Evolutionary conservation across 1,140 invertebrate species (phyloP).

Genomic region (Oedothorax gibbosus): DNA sequence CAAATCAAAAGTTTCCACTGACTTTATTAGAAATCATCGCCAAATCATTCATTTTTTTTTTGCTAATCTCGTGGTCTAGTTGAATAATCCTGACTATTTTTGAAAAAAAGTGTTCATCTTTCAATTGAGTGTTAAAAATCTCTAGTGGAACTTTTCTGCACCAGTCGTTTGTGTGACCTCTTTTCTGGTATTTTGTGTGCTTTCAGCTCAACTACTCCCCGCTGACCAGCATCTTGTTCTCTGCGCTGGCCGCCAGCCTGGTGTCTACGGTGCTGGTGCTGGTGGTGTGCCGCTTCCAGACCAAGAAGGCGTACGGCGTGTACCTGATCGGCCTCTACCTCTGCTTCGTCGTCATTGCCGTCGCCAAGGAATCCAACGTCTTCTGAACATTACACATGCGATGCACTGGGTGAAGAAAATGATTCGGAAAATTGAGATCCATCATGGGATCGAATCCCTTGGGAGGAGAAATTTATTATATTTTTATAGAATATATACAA

Average conservation of each 20-base stretch:
- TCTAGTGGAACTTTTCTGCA: not conserved
- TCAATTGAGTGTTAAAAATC: not conserved
- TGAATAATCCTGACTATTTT: too few relatives aligned
- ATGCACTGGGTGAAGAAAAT: too few relatives aligned
- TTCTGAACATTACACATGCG: too few relatives aligned
- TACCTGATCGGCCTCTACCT: constrained; percentile 60
- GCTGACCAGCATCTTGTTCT: constrained; percentile 68
- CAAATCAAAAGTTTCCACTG: too few relatives aligned
- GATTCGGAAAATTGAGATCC: too few relatives aligned
- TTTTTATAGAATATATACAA: too few relatives aligned
- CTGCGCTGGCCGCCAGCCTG: constrained; percentile 68
- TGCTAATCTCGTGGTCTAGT: too few relatives aligned
- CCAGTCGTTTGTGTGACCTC: not conserved
- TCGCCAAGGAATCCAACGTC: constrained; percentile 54
- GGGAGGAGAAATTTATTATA: too few relatives aligned
- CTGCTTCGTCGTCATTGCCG: constrained; percentile 47
- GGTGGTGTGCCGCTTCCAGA: constrained; percentile 66
- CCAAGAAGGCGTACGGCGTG: constrained; percentile 42
- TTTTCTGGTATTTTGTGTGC: constrained; percentile 8
- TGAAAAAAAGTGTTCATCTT: too few relatives aligned
- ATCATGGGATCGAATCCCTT: too few relatives aligned
- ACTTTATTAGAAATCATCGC: too few relatives aligned
- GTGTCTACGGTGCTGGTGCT: constrained; percentile 67
- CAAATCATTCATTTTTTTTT: too few relatives aligned
- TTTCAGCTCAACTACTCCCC: constrained; percentile 68